These are phyloP conservation scores for Petrocephalus microphthalmus DNA, from an alignment of 2,113 vertebrate genomes.

Conservation along the genomic window DNA sequence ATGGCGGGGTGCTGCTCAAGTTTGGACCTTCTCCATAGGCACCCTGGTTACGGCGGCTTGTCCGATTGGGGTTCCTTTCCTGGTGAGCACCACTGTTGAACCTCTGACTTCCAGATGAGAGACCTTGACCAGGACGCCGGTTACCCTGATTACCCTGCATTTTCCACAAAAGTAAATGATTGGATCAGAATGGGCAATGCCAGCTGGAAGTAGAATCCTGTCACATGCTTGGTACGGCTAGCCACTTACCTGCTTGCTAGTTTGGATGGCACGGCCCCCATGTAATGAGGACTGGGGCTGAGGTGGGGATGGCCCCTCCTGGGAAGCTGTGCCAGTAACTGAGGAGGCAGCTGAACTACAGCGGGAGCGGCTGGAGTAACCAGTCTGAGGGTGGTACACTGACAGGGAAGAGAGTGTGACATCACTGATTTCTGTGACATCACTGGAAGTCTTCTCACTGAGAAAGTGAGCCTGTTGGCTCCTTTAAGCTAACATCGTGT, in stretches of 20 bases:
- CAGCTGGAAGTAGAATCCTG: background rate
- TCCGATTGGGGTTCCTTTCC: slow-evolving; percentile 57
- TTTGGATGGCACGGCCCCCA: slow-evolving; percentile 50
- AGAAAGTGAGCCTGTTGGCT: background rate
- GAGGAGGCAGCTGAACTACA: slow-evolving; percentile 69
- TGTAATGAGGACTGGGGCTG: slow-evolving; percentile 48
- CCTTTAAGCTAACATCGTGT: background rate
- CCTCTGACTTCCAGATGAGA: slow-evolving; percentile 62
- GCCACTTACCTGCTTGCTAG: slow-evolving; percentile 67
- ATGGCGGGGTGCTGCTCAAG: slow-evolving; percentile 23
- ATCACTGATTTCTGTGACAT: background rate
- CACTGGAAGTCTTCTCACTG: background rate
- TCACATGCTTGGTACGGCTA: background rate
- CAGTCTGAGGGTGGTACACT: slow-evolving; percentile 90
- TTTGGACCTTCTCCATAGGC: slow-evolving; percentile 28
- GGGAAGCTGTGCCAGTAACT: slow-evolving; percentile 42
- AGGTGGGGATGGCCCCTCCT: slow-evolving; percentile 45
- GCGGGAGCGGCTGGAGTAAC: slow-evolving; percentile 76
- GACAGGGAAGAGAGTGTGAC: background rate
- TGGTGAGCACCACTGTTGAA: slow-evolving; percentile 57
- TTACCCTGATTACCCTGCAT: slow-evolving; percentile 68
- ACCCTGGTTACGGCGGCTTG: slow-evolving; percentile 48
- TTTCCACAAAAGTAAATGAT: background rate
- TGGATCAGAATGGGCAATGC: background rate
- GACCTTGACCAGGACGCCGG: slow-evolving; percentile 58